Evolutionary conservation across 2,888 invertebrate species (phyloP), one percentile per base, ranked within the genome.

Genomic region (Halictus ligatus): DNA sequence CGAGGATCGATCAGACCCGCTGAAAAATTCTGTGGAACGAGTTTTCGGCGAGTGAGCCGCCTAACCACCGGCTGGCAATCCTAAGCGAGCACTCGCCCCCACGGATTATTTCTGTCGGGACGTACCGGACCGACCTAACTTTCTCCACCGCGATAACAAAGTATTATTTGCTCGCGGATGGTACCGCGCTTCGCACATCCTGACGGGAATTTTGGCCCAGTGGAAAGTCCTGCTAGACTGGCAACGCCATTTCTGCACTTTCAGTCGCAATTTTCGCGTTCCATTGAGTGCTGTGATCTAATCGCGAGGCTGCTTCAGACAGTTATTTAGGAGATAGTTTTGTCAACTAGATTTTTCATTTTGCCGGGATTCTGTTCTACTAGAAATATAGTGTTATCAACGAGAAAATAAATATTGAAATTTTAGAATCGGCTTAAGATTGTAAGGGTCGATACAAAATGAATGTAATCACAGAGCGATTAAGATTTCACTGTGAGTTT

Each of bases 1-100:
- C 72, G 29, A n/a, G n/a, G 40, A 76, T 71, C 5, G 48, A 60
- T 8, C 15, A 5, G 10, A 12, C 21, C 15, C n/a, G 21, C 7
- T 50, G 69, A 81, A 67, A 35, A 80, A 43, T 74, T 67, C 18
- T 18, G 4, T 35, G 21, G 54, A 54, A 54, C 54, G 54, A 54
- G 21, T 54, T 54, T 54, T 35, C 8, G 54, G 54, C 21, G 54
- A 54, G 21, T 10, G 6, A 0, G 10, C 21, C 21, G 8, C 21
- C 3, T 21, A 54, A 21, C 54, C 54, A 54, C 10, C 8, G 21
- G 54, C 54, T 2, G 21, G 54, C 54, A 21, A 54, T 21, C 54
- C 54, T 54, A 54, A 54, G 6, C 54, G 54, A 54, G 54, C 10
- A 54, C n/a, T 54, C 10, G 54, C 10, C n/a, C 10, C 10, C 54